Base-by-base conservation (phyloP, 1,140 invertebrate genomes). In the Diorhabda carinulata region DNA sequence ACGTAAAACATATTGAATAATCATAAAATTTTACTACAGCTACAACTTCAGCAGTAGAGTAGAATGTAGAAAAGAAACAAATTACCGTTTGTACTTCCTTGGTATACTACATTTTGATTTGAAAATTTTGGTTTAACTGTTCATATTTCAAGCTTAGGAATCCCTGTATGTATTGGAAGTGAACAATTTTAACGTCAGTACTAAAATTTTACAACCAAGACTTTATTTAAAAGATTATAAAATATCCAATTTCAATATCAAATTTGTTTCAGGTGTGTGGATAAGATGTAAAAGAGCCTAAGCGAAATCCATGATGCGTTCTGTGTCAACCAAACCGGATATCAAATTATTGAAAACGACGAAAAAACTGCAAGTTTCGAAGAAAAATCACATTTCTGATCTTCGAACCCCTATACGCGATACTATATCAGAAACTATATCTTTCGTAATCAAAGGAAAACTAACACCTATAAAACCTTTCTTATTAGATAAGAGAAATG, bases 381-480 rank as follows among this genome's bases (percentile, higher is more conserved):
- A 65, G 47, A 70, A 52, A 45, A 73, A 68, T 42, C 67, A 65
- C 41, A 67, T 62, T 43, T 10, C 47, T 4, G 57, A 59, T 9
- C 43, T 66, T 43, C 63, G 64, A 45, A 7, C 62, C 6, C 56
- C 68, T 41, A 57, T 42, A 9, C 60, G 43, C 68, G 72, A 76
- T 63, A 73, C 72, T 6, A 74, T 80, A 42, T 75, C 76, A 0
- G 80, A 80, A 64, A 80, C 80, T n/a, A 81, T 80, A 65, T 75
- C 78, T 3, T 80, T 77, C 66, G 79, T 80, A 7, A 79, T 80
- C 7, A 77, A 78, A 40, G 81, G 81, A 3, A 81, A 83, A 71
- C 61, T 79, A 44, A 76, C 78, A 67, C 72, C 76, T 43, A 64
- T 70, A 73, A 80, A 74, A 80, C 82, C 67, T 77, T 80, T 7